These are phyloP conservation scores for Branchellion lobata DNA, from an alignment of 2,888 invertebrate genomes.

Conservation along the genomic window DNA sequence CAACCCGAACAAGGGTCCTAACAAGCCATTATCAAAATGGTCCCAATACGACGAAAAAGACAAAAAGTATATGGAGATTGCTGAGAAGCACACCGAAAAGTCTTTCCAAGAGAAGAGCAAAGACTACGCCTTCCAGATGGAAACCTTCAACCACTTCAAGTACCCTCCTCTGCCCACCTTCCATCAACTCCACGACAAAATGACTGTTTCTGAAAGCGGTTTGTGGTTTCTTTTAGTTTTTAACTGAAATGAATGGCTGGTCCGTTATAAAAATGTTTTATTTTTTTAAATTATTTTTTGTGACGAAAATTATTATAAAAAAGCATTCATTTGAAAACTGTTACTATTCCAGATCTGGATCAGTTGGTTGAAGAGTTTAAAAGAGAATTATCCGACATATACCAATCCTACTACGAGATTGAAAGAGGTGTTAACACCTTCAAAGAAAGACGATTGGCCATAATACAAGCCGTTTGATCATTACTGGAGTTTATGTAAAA, in stretches of 20 bases:
- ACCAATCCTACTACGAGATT: background rate
- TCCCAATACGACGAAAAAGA: background rate
- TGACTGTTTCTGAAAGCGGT: background rate
- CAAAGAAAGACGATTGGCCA: too few relatives aligned
- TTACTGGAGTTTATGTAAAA: too few relatives aligned
- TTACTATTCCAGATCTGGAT: background rate
- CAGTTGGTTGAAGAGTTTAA: background rate
- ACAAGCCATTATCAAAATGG: constrained; percentile 4
- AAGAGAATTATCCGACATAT: background rate
- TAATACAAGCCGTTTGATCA: too few relatives aligned
- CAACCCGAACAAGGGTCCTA: constrained; percentile 21
- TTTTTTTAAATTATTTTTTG: background rate
- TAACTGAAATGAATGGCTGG: background rate
- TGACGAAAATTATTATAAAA: background rate
- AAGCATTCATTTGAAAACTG: background rate
- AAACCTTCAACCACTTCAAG: constrained; percentile 9
- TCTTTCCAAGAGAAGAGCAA: constrained; percentile 1
- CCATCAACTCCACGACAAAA: background rate
- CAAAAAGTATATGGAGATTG: constrained; percentile 7
- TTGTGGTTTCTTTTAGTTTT: background rate
- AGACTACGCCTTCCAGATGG: constrained; percentile 12
- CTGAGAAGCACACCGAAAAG: background rate
- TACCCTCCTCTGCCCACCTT: constrained; percentile 25
- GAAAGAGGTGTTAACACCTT: too few relatives aligned
- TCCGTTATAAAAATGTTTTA: background rate